A percentile compares a stretch with the other conserved stretches of the same genome.
These are phyloP conservation scores for Rapana venosa DNA, from an alignment of 2,888 invertebrate genomes.

Conservation along the genomic window DNA sequence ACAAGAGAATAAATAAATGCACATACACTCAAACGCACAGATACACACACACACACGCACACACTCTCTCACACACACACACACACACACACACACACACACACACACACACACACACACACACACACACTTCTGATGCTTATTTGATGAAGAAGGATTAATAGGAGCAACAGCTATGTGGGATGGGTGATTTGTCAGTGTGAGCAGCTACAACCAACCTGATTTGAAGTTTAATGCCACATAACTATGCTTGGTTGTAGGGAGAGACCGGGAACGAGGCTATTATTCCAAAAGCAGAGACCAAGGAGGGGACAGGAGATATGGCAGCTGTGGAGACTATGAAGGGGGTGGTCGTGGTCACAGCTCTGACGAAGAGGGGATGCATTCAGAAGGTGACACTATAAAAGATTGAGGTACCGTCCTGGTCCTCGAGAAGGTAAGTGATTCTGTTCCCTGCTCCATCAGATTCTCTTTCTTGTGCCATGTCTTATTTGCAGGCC, in stretches of 20 bases:
- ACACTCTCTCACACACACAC: too few relatives aligned
- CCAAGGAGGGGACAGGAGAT: slow-evolving; percentile 9
- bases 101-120: too few relatives aligned
- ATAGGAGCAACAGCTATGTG: too few relatives aligned
- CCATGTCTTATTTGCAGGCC: slow-evolving; percentile 34
- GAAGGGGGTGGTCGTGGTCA: slow-evolving; percentile 23
- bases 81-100: too few relatives aligned
- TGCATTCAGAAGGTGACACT: slow-evolving; percentile 44
- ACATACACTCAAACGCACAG: too few relatives aligned
- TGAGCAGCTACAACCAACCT: too few relatives aligned
- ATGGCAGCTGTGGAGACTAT: background rate
- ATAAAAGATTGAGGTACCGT: slow-evolving; percentile 45
- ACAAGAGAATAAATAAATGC: too few relatives aligned
- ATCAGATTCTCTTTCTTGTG: background rate
- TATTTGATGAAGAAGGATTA: too few relatives aligned
- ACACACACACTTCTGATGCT: too few relatives aligned
- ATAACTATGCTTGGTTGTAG: background rate
- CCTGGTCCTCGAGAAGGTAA: slow-evolving; percentile 38
- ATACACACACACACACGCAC: too few relatives aligned
- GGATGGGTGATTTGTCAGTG: background rate
- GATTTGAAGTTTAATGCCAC: too few relatives aligned
- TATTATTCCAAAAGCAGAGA: slow-evolving; percentile 24
- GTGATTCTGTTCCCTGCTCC: slow-evolving; percentile 12
- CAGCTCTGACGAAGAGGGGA: slow-evolving; percentile 38
- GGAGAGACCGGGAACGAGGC: slow-evolving; percentile 17